Evolutionary conservation across 37 sponge, comb jelly and placozoan genomes (phyloP).

Genomic region (Agelas oroides): DNA sequence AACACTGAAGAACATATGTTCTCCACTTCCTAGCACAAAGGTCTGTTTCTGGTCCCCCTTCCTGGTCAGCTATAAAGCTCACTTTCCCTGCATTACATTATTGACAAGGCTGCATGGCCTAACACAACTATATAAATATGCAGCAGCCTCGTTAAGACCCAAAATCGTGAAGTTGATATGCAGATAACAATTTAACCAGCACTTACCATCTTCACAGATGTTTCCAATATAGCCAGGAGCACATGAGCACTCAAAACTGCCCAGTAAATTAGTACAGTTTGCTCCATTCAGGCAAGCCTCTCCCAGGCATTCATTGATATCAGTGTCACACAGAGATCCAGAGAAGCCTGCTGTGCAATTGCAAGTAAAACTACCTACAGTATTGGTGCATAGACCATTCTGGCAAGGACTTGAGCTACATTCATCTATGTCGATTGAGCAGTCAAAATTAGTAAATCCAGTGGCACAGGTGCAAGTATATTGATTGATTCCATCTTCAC

Average conservation of each 20-base stretch:
- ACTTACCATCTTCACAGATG: no score
- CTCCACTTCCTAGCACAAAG: no score
- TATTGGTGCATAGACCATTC: conserved; percentile 52
- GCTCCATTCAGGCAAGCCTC: conserved; percentile 52
- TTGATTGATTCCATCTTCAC: conserved; percentile 34
- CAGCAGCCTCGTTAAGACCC: no score
- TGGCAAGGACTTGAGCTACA: conserved; percentile 40
- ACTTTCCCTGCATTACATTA: no score
- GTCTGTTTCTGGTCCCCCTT: no score
- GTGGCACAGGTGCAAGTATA: conserved; percentile 52
- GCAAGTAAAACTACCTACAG: conserved; percentile 30
- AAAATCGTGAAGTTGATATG: no score
- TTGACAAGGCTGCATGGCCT: no score
- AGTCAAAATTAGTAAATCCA: conserved; percentile 60
- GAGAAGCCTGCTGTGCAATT: conserved; percentile 50
- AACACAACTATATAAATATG: no score
- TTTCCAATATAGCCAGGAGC: not conserved
- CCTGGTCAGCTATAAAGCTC: no score
- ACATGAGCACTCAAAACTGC: no score
- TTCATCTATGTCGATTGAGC: conserved; percentile 38
- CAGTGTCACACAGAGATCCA: conserved; percentile 47
- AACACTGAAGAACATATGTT: no score
- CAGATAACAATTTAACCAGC: no score
- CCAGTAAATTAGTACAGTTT: conserved; percentile 35
- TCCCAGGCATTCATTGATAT: conserved; percentile 43